Evolutionary conservation across 2,888 invertebrate genomes (phyloP).

Genomic region (Pyrrhosoma nymphula): DNA sequence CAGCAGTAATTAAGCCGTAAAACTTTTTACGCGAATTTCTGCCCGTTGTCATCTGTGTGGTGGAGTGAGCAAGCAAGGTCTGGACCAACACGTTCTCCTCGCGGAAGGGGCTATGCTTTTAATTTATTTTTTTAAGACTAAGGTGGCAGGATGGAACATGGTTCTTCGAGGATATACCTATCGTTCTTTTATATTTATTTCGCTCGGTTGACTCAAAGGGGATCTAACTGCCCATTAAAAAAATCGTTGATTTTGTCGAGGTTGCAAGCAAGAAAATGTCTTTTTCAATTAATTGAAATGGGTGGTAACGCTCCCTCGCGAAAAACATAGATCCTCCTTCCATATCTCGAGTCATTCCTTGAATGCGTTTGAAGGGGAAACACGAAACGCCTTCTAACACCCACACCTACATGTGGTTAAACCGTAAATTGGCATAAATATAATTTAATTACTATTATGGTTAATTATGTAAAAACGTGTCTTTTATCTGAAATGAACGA

Average conservation of each 20-base stretch:
- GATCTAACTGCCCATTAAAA: background rate
- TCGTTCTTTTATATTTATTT: background rate
- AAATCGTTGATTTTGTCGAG: background rate
- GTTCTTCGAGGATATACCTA: background rate
- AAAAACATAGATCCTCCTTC: background rate
- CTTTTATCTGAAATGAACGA: too few species aligned
- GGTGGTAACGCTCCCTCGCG: background rate
- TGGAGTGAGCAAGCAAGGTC: background rate
- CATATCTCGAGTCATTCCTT: too few species aligned
- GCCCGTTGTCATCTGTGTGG: background rate
- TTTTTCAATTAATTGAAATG: background rate
- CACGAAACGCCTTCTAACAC: too few species aligned
- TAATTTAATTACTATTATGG: too few species aligned
- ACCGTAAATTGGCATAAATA: too few species aligned
- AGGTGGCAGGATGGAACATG: background rate
- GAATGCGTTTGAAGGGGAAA: too few species aligned
- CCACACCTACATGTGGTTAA: too few species aligned
- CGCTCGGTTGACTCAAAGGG: background rate
- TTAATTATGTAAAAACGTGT: too few species aligned
- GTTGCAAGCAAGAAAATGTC: background rate
- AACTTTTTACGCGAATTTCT: conserved; percentile 53
- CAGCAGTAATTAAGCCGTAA: conserved; percentile 63
- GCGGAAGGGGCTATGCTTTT: background rate
- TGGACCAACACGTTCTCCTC: too few species aligned
- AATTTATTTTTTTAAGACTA: too few species aligned